Percentiles rank a stretch among this genome's conserved stretches.
phyloP scores from a whole-genome alignment of 2,888 invertebrate species.

The Pristionchus fissidentatus region DNA sequence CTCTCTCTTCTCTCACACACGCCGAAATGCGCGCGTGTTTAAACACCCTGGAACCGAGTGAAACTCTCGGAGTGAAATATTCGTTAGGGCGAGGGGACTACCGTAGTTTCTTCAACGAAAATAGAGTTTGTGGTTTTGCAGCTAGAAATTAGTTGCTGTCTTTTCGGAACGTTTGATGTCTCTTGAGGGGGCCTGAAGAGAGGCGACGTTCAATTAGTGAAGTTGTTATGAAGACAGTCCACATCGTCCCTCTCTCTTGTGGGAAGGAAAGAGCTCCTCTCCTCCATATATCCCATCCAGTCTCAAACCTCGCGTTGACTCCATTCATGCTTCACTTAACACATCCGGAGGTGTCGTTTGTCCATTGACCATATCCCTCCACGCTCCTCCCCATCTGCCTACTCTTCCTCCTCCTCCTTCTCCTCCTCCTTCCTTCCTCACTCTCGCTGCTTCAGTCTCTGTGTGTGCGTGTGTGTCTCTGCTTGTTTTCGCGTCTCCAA shows the following conservation, averaged over 20 bases:
- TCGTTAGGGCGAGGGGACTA: neutral
- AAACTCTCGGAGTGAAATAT: neutral
- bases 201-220: conserved; percentile 39
- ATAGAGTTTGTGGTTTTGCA: too few relatives aligned
- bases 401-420: neutral
- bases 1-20: neutral
- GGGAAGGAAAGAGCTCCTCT: neutral
- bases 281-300: neutral
- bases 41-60: neutral
- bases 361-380: neutral
- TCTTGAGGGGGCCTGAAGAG: neutral
- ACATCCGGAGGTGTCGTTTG: neutral
- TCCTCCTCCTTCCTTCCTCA: conserved; percentile 15
- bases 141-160: too few relatives aligned
- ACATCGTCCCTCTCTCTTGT: conserved; percentile 1
- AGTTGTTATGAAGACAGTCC: conserved; percentile 44
- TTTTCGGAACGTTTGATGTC: neutral
- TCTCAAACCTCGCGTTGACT: neutral
- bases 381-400: neutral
- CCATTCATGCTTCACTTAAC: conserved; percentile 31
- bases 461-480: neutral
- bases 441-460: conserved; percentile 30
- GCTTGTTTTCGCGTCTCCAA: conserved; percentile 31
- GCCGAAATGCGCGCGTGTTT: conserved; percentile 9
- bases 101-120: conserved; percentile 1